Conservation (phyloP, 2,113 vertebrate genomes). For the Macrotus californicus region DNA sequence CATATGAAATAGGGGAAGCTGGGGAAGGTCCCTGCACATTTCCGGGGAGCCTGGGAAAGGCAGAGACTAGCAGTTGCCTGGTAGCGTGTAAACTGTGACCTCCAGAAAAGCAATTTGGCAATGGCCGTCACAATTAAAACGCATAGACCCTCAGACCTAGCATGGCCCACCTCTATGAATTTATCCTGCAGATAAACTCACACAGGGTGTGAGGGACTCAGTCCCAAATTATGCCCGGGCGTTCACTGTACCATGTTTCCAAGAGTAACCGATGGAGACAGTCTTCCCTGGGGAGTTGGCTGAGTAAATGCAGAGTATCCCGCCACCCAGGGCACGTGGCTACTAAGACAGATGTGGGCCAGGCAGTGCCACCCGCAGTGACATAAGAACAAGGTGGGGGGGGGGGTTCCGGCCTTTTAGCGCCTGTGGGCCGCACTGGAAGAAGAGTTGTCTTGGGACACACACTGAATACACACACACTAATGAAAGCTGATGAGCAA, state of each 20-base stretch:
- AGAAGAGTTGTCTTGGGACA: no score
- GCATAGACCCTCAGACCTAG: background rate
- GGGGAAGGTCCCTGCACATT: background rate
- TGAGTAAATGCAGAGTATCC: background rate
- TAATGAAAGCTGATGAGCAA: no score
- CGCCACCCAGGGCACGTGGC: background rate
- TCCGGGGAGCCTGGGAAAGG: background rate
- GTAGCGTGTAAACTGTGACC: background rate
- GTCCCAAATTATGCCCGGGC: background rate
- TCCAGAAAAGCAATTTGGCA: slow-evolving; percentile 5
- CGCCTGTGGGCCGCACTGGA: no score
- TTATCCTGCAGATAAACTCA: background rate
- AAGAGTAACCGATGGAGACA: background rate
- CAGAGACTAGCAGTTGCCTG: background rate
- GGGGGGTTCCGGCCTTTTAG: no score
- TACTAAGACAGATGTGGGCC: background rate
- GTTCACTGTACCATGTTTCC: background rate
- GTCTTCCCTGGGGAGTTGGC: background rate
- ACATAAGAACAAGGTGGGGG: background rate
- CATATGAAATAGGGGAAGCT: background rate
- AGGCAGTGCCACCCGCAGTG: background rate
- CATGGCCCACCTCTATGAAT: background rate
- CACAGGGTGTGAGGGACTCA: background rate
- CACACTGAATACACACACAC: no score
- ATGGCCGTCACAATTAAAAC: background rate